These are phyloP conservation scores for Helicoverpa armigera DNA, from an alignment of 1,140 invertebrate genomes.

Conservation along the genomic window DNA sequence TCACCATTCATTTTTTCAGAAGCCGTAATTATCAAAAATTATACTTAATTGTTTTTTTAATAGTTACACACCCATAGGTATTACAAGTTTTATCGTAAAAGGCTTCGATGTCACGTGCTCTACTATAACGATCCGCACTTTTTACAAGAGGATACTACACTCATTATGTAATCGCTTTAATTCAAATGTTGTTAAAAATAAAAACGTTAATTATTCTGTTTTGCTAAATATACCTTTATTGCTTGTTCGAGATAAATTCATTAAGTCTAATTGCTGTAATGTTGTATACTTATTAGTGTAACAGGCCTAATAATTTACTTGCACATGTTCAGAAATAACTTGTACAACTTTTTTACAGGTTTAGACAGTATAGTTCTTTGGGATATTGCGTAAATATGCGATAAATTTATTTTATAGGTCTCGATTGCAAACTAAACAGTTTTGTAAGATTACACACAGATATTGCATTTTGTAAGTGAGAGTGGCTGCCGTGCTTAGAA, in stretches of 20 bases:
- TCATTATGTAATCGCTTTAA: constrained; percentile 27
- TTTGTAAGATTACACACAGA: constrained; percentile 11
- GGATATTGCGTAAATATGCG: not conserved
- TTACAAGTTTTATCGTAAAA: too few relatives aligned
- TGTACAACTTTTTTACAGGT: not conserved
- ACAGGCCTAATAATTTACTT: constrained; percentile 20
- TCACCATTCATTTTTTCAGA: too few relatives aligned
- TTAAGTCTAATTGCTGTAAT: constrained; percentile 46
- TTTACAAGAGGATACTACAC: constrained; percentile 15
- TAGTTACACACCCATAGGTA: too few relatives aligned
- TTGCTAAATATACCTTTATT: constrained; percentile 53
- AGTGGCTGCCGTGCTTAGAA: constrained; percentile 18
- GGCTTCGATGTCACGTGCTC: not conserved
- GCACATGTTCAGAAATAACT: constrained; percentile 7
- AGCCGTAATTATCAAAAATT: too few relatives aligned
- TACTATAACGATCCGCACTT: not conserved
- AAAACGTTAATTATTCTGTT: constrained; percentile 49
- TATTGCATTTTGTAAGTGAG: not conserved
- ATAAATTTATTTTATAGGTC: constrained; percentile 11
- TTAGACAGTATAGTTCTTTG: not conserved
- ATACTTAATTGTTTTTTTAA: too few relatives aligned
- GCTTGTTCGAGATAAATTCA: constrained; percentile 46
- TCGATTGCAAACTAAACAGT: not conserved
- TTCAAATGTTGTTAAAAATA: constrained; percentile 47
- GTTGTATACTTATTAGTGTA: constrained; percentile 17